Percentiles rank a stretch among this genome's conserved stretches.
Conservation (phyloP, 1,140 invertebrate genomes). For the Drosophila suzukii region DNA sequence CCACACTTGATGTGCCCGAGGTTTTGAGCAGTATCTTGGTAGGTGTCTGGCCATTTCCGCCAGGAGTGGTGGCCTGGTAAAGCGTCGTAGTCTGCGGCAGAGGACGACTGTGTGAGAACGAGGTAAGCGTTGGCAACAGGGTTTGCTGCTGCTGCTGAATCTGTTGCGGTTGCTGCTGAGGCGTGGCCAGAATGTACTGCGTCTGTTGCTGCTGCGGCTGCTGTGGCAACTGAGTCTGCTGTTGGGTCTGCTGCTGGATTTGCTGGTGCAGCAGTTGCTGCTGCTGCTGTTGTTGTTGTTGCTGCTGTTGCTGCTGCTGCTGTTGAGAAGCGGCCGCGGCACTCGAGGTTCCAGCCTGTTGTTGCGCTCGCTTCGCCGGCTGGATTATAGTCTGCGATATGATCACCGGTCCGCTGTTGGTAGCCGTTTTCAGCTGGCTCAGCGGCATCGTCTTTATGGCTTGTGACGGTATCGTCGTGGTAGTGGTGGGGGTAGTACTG, state of each 20-base stretch:
- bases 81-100: constrained; percentile 70
- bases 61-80: constrained; percentile 64
- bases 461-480: constrained; percentile 74
- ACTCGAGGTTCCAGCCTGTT: constrained; percentile 63
- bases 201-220: constrained; percentile 56
- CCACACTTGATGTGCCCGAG: constrained; percentile 70
- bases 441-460: constrained; percentile 81
- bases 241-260: constrained; percentile 65
- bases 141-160: constrained; percentile 59
- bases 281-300: constrained; percentile 46
- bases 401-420: constrained; percentile 79
- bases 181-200: constrained; percentile 60
- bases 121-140: constrained; percentile 72
- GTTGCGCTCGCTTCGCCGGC: constrained; percentile 78
- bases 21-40: constrained; percentile 81
- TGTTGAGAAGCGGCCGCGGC: constrained; percentile 63
- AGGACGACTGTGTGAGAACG: constrained; percentile 72
- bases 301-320: constrained; percentile 61
- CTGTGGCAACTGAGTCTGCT: constrained; percentile 35
- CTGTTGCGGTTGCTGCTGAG: constrained; percentile 60
- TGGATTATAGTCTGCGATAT: constrained; percentile 83
- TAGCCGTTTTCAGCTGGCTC: constrained; percentile 77
- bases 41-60: constrained; percentile 56
- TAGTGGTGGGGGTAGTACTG: constrained; percentile 38
- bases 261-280: constrained; percentile 54